phyloP scores from a whole-genome alignment of 2,113 vertebrate species.

The Hypanus sabinus region DNA sequence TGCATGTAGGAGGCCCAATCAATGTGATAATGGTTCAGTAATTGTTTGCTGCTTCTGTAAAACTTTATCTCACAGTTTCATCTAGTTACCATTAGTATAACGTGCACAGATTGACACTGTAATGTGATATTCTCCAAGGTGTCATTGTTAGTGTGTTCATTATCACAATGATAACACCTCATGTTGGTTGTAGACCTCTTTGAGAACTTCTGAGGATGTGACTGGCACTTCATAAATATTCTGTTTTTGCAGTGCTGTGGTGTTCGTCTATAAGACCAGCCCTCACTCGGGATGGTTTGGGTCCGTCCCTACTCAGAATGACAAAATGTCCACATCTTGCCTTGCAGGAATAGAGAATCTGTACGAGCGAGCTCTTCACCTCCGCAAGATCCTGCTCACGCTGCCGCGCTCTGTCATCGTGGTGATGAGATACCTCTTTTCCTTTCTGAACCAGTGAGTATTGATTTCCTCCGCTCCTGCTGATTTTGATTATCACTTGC shows the following conservation, averaged over 20 bases:
- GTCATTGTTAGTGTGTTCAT: not conserved
- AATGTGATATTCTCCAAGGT: too few relatives aligned
- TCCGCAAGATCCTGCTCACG: slow-evolving; percentile 89
- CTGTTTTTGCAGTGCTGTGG: not conserved
- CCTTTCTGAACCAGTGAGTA: slow-evolving; percentile 98
- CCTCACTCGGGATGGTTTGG: not conserved
- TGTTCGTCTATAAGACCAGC: too few relatives aligned
- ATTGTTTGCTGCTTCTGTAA: too few relatives aligned
- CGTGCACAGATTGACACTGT: not conserved
- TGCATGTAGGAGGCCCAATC: too few relatives aligned
- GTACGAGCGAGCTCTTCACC: slow-evolving; percentile 89
- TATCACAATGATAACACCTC: not conserved
- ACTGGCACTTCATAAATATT: not conserved
- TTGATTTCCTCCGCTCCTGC: not conserved
- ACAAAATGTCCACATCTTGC: not conserved
- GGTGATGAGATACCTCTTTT: slow-evolving; percentile 96
- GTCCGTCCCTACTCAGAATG: not conserved
- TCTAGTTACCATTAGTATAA: too few relatives aligned
- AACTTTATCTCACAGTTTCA: too few relatives aligned
- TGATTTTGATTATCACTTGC: not conserved
- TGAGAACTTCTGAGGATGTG: not conserved
- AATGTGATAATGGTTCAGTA: too few relatives aligned
- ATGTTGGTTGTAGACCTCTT: not conserved
- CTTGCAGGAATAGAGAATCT: slow-evolving; percentile 87
- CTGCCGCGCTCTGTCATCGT: slow-evolving; percentile 86